Base-by-base conservation (phyloP, 1,140 invertebrate genomes). In the Drosophila jambulina region DNA sequence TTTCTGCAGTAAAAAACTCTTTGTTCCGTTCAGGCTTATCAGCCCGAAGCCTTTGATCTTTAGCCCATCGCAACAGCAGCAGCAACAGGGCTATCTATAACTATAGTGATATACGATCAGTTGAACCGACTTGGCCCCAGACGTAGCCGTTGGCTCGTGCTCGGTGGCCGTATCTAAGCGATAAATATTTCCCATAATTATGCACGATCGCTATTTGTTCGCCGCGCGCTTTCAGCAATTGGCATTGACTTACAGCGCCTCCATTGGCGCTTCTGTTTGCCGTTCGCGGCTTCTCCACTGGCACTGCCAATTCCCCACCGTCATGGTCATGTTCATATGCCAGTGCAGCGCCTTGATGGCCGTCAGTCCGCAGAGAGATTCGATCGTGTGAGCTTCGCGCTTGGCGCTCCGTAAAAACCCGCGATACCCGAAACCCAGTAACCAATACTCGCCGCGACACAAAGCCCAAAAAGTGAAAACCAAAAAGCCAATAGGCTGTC, bases 201-300 rank as follows among this genome's bases (percentile, higher is more conserved):
- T 74, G 70, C 70, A 51, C 70, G 70, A 74, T 60, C 68, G 68
- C 36, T 74, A 49, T 72, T 74, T 72, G 67, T 72, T 74, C 54
- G 54, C 29, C 29, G 38, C 56, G 19, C 61, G 74, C 75, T 78
- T 69, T 54, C 75, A 78, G 51, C 64, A 69, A 58, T 79, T 85
- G 83, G 80, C 82, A 85, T 85, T 86, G 84, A 86, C 83, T 86
- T 88, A 88, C 76, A 75, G 65, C 61, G 64, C 61, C 48, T 67
- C 43, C 56, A 48, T 60, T 54, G 49, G 42, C 23, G 58, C 42
- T 42, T 34, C 46, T 43, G 79, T 46, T 54, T 49, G 17, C 78
- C 17, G 36, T 42, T n/a, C 27, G 63, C 21, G 9, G 49, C 69
- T 59, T 48, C 53, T 56, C 53, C 53, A 15, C 34, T 38, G 53